These are phyloP conservation scores for Polydrusus tereticollis DNA, from an alignment of 2,888 invertebrate species.

Conservation along the genomic window DNA sequence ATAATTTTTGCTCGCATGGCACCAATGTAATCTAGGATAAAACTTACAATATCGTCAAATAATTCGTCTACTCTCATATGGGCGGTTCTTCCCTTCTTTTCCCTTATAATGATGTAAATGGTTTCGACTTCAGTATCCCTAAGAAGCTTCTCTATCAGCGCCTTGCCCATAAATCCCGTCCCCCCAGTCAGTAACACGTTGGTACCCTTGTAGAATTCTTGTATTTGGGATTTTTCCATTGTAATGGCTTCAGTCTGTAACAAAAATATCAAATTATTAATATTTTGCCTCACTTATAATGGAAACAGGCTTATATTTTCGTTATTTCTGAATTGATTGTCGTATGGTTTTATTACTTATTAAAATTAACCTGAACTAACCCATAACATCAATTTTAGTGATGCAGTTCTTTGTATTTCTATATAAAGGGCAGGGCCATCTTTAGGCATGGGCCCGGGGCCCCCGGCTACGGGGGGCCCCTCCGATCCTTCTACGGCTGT, in stretches of 20 bases:
- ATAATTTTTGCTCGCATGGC: no score
- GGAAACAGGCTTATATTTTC: no score
- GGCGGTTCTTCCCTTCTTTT: conserved; percentile 75
- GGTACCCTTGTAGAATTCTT: conserved; percentile 63
- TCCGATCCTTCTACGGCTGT: no score
- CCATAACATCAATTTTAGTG: no score
- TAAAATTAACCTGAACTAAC: no score
- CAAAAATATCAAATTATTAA: background rate
- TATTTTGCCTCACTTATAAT: no score
- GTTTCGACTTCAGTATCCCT: conserved; percentile 65
- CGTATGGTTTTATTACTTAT: no score
- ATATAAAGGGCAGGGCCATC: no score
- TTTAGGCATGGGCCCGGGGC: no score
- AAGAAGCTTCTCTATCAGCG: conserved; percentile 74
- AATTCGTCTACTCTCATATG: conserved; percentile 76
- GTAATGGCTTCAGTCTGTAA: conserved; percentile 1
- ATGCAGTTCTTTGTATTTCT: no score
- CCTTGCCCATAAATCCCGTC: conserved; percentile 72
- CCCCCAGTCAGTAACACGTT: conserved; percentile 67
- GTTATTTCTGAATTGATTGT: no score
- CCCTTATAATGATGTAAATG: conserved; percentile 71
- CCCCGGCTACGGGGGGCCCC: no score
- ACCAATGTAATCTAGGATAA: background rate
- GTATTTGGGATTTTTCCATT: conserved; percentile 58
- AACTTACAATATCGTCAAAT: conserved; percentile 74